These are phyloP conservation scores for Dasyprocta punctata DNA, from an alignment of 2,113 vertebrate genomes.

Conservation along the genomic window DNA sequence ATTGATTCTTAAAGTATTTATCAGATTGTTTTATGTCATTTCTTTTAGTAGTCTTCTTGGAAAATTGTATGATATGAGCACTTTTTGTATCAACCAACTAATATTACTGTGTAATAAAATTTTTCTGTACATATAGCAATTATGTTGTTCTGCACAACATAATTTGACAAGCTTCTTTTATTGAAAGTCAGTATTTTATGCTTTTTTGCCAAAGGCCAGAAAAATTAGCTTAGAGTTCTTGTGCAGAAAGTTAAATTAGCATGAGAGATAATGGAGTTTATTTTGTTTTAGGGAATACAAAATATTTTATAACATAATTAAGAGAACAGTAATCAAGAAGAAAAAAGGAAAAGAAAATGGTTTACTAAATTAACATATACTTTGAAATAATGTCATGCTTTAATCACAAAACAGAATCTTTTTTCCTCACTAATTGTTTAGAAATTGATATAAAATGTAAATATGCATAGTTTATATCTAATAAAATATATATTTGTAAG, in stretches of 20 bases:
- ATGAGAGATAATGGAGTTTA: slow-evolving; percentile 60
- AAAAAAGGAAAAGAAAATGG: slow-evolving; percentile 64
- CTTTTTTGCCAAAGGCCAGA: slow-evolving; percentile 54
- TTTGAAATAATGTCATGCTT: slow-evolving; percentile 65
- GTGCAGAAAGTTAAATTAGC: slow-evolving; percentile 44
- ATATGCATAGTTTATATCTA: slow-evolving; percentile 83
- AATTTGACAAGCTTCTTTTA: neutral
- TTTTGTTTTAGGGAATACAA: slow-evolving; percentile 59
- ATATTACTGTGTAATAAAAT: slow-evolving; percentile 4
- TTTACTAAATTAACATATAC: slow-evolving; percentile 75
- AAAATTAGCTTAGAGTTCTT: slow-evolving; percentile 62
- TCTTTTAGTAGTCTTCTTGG: neutral
- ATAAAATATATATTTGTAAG: slow-evolving; percentile 78
- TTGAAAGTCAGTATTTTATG: slow-evolving; percentile 61
- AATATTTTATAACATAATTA: slow-evolving; percentile 63
- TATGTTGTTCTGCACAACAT: neutral
- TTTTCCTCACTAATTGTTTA: slow-evolving; percentile 76
- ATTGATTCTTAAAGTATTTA: neutral
- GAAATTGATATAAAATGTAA: slow-evolving; percentile 84
- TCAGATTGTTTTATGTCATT: slow-evolving; percentile 2
- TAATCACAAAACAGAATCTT: slow-evolving; percentile 76
- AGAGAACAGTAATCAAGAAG: slow-evolving; percentile 53
- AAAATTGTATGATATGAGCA: neutral
- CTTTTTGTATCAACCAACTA: slow-evolving; percentile 24
- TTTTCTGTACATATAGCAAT: neutral